Conservation (phyloP, 1,140 invertebrate genomes). For the Aphidius ervi region DNA sequence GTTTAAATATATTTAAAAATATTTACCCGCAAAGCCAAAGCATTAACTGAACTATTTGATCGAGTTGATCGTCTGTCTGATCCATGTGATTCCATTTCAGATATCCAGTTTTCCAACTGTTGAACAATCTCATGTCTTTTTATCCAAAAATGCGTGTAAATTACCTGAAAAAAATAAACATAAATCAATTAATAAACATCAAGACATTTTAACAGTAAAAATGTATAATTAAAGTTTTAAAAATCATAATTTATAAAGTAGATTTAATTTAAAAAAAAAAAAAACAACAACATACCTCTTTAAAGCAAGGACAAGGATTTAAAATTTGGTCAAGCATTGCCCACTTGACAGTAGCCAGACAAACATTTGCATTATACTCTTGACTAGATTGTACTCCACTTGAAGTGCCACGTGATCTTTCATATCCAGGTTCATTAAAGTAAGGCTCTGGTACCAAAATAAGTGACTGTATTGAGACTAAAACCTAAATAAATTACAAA, state of each 20-base stretch:
- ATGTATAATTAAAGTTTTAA: no score
- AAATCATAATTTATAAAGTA: no score
- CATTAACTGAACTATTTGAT: constrained; percentile 67
- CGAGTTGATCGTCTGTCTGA: constrained; percentile 70
- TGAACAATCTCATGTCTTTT: constrained; percentile 86
- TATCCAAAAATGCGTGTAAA: constrained; percentile 91
- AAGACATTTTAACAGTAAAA: neutral
- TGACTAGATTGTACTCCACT: constrained; percentile 81
- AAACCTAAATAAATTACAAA: constrained; percentile 59
- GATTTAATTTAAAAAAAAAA: constrained; percentile 9
- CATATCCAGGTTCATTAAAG: constrained; percentile 97
- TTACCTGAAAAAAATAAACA: constrained; percentile 60
- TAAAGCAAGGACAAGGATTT: constrained; percentile 90
- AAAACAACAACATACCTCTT: constrained; percentile 62
- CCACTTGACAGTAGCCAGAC: constrained; percentile 92
- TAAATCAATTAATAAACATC: constrained; percentile 2
- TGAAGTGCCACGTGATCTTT: constrained; percentile 83
- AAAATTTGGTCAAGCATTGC: constrained; percentile 92
- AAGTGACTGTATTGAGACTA: constrained; percentile 94
- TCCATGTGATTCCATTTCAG: constrained; percentile 73
- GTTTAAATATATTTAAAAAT: neutral
- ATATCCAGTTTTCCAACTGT: constrained; percentile 87
- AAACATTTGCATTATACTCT: constrained; percentile 95
- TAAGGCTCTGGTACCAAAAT: constrained; percentile 95
- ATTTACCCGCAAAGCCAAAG: constrained; percentile 69